These are phyloP conservation scores for Larimichthys polyactis DNA, from an alignment of 2,113 vertebrate genomes.

Conservation along the genomic window DNA sequence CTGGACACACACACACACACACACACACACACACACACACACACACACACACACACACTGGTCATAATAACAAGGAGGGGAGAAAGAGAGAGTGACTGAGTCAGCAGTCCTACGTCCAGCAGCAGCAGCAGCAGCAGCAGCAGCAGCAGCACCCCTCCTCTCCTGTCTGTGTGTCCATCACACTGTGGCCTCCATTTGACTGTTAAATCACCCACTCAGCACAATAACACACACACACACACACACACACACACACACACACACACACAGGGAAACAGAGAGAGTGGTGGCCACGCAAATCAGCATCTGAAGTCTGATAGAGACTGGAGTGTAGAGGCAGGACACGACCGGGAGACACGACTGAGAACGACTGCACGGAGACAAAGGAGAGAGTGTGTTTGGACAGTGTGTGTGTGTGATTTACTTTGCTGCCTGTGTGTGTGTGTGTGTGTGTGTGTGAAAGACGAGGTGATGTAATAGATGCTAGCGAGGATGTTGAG, in stretches of 20 bases:
- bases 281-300: constrained; percentile 38
- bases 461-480: background rate
- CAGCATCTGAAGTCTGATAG: constrained; percentile 45
- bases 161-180: constrained; percentile 54
- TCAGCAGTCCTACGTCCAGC: constrained; percentile 59
- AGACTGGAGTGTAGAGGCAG: background rate
- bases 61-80: constrained; percentile 60
- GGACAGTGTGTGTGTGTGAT: background rate
- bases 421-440: background rate
- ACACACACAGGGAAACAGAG: constrained; percentile 15
- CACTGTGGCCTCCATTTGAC: constrained; percentile 81
- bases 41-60: constrained; percentile 19
- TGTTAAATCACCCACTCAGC: constrained; percentile 84
- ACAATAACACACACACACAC: constrained; percentile 55
- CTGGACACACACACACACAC: constrained; percentile 36
- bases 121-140: constrained; percentile 4
- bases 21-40: constrained; percentile 38
- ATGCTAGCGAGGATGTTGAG: background rate
- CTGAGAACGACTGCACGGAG: constrained; percentile 10
- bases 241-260: background rate
- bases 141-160: constrained; percentile 11
- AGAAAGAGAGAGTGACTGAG: constrained; percentile 42
- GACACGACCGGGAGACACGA: constrained; percentile 14
- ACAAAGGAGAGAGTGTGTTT: constrained; percentile 9
- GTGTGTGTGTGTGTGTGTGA: background rate